Conservation (phyloP, 92 coral and sea anemone species). For the Pocillopora grandis region DNA sequence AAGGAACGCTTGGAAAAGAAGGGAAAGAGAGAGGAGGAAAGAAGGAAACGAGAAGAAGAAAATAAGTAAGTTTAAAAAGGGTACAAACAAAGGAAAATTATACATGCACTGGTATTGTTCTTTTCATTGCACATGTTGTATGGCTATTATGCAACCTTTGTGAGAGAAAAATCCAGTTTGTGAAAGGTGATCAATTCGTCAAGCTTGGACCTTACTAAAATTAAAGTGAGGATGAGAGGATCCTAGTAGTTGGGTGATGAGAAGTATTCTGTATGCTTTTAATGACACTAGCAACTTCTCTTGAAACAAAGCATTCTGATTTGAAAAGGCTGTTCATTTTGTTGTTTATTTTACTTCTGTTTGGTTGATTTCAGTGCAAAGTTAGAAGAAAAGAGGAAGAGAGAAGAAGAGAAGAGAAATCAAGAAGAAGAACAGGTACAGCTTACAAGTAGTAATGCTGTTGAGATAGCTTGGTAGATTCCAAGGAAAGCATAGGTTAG, state of each 20-base stretch:
- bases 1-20: conserved; percentile 74
- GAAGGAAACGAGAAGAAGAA: conserved; percentile 73
- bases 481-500: background rate
- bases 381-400: conserved; percentile 70
- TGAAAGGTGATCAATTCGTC: too few relatives aligned
- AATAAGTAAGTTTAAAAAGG: conserved; percentile 51
- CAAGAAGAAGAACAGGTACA: conserved; percentile 85
- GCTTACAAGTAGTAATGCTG: background rate
- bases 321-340: too few relatives aligned
- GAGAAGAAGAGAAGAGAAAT: conserved; percentile 86
- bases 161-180: too few relatives aligned
- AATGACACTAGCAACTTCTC: too few relatives aligned
- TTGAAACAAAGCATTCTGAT: too few relatives aligned
- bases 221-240: too few relatives aligned
- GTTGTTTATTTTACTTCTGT: background rate
- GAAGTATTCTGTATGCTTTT: too few relatives aligned
- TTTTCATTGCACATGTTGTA: background rate
- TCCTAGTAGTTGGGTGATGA: too few relatives aligned
- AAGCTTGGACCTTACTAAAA: too few relatives aligned
- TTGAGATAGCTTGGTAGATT: background rate
- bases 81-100: background rate
- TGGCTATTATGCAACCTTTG: too few relatives aligned
- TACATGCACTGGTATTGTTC: background rate
- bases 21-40: conserved; percentile 81
- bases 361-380: conserved; percentile 62